Evolutionary conservation across 2,797 vertebrate species (phyloP), one percentile per base, ranked within the genome.

Genomic region (Melopsittacus undulatus): DNA sequence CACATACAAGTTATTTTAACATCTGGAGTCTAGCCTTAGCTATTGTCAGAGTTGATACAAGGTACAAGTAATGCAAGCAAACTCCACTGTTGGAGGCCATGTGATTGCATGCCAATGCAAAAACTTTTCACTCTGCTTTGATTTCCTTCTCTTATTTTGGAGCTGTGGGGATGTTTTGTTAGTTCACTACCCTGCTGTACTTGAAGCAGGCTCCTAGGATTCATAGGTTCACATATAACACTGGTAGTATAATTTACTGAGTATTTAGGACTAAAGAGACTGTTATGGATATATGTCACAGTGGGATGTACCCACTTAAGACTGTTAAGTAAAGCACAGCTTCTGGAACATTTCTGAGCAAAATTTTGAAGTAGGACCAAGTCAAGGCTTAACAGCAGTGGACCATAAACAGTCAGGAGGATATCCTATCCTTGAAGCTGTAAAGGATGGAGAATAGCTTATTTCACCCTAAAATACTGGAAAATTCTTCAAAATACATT

Each of bases 101-200:
- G 27, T 72, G 42, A 46, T 80, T 81, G 57, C 6, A 3, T 54
- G 20, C 75, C 72, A 61, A 19, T 85, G 66, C 16, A 46, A 86
- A 85, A 87, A 12, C 13, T 26, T 90, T 89, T 74, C 21, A 57
- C 36, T 79, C 51, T 74, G 15, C 29, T 83, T 80, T 51, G 24
- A 63, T 57, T 94, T 93, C 10, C 38, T 82, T 89, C 42, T 77
- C 52, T 83, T 84, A 51, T 38, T 91, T 78, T 92, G 89, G 92
- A 94, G 85, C 66, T 93, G 40, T 92, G 94, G 94, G 95, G 94
- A 96, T 96, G 94, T 86, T 90, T 95, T 78, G 2, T 75, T 81
- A 81, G 22, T 88, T 92, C 56, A 46, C 21, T 91, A 48, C 77
- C 63, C 51, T 90, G 20, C 86, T 76, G 57, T 81, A 79, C 51